phyloP scores from a whole-genome alignment of 2,888 invertebrate species.

The Drosophila birchii region DNA sequence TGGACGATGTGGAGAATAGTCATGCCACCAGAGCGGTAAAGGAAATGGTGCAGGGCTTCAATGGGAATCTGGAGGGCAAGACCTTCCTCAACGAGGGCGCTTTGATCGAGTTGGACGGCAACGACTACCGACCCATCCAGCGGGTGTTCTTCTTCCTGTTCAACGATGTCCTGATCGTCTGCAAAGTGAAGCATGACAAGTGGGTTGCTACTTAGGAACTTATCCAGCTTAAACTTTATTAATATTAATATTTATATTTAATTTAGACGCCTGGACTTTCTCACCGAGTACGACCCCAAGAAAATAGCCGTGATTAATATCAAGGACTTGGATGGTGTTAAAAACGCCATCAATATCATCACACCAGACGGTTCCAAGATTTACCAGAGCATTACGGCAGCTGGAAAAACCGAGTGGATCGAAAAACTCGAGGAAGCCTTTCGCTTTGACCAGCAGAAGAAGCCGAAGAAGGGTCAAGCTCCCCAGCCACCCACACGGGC shows the following conservation, averaged over 20 bases:
- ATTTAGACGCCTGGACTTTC: slow-evolving; percentile 83
- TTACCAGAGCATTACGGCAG: slow-evolving; percentile 93
- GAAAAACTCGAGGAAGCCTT: slow-evolving; percentile 96
- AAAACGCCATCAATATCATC: slow-evolving; percentile 96
- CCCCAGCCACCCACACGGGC: slow-evolving; percentile 82
- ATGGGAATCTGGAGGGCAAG: slow-evolving; percentile 84
- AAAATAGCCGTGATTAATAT: slow-evolving; percentile 97
- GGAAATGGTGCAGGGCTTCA: slow-evolving; percentile 90
- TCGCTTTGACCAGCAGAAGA: slow-evolving; percentile 88
- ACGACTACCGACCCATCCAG: slow-evolving; percentile 93
- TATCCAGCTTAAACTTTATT: not conserved
- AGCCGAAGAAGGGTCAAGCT: slow-evolving; percentile 86
- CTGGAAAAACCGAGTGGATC: slow-evolving; percentile 94
- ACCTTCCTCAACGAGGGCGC: slow-evolving; percentile 96
- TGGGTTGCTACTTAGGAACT: slow-evolving; percentile 35
- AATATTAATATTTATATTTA: not conserved
- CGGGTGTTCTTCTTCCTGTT: slow-evolving; percentile 96
- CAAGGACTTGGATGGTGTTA: slow-evolving; percentile 93
- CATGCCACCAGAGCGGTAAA: slow-evolving; percentile 87
- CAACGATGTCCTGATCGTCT: slow-evolving; percentile 95
- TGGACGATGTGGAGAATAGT: slow-evolving; percentile 86
- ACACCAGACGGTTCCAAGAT: slow-evolving; percentile 97
- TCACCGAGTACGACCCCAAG: slow-evolving; percentile 86
- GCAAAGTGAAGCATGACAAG: slow-evolving; percentile 87
- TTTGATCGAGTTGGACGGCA: slow-evolving; percentile 93